Base-by-base conservation (phyloP, 2,113 vertebrate species). In the Atlantisia rogersi region DNA sequence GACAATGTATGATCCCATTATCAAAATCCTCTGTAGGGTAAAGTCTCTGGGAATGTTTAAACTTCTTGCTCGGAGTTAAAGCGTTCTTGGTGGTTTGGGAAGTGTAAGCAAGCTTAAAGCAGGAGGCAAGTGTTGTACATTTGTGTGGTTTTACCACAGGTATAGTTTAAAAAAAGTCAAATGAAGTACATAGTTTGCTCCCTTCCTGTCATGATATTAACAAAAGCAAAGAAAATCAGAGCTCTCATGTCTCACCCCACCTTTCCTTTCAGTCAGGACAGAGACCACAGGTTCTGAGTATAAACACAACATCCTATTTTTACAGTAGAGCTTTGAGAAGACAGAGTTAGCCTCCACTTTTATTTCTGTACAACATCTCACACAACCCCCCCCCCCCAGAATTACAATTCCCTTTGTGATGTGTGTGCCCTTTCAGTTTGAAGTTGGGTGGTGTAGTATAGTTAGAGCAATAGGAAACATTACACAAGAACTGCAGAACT, bases 221-320 rank as follows among this genome's bases (percentile, higher is more conserved):
- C 14, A 82, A 56, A 84, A 75, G 22, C 32, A 67, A 64, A 84
- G 44, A 53, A 87, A 64, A 32, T 32, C 25, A 46, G 42, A 55
- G 35, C 20, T 80, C 24, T 15, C 3, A 0, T 81, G 29, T 67
- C 60, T 83, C 13, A 7, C 52, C 15, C 18, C 0, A 0, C 39
- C 40, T n/a, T 94, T 70, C 28, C 50, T 73, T 74, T 82, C 0
- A 1, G 40, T 70, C 70, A 90, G 76, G 35, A 13, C 46, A 86
- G 85, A 71, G 22, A 79, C 39, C 31, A 35, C 32, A 64, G 18
- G 29, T 58, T 20, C 37, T 55, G 56, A 67, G 63, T 56, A 79
- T 32, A 58, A 53, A 56, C 1, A 7, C 56, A 19, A 31, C 13
- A 8, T 19, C 29, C n/a, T n/a, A 44, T 79, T 42, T 85, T 86